Base-by-base conservation (phyloP, 2,888 invertebrate genomes). In the Tineola bisselliella region DNA sequence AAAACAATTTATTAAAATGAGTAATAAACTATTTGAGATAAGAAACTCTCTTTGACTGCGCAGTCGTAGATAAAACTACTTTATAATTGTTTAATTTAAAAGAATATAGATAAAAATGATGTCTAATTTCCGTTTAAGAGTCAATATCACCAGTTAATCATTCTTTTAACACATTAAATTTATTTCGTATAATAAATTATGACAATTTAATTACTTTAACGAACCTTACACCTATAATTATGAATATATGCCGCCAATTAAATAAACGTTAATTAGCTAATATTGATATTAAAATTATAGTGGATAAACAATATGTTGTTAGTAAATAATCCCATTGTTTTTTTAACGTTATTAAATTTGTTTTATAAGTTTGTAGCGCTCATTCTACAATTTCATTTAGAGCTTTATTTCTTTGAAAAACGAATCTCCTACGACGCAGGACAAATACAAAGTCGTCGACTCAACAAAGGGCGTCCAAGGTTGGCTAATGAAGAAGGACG, bases 401-500 rank as follows among this genome's bases (percentile, higher is more conserved):
- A 6, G 15, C 19, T 19, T 52, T 4, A 5, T 18, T 8, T 15
- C 13, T 52, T 19, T 56, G 25, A 56, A 56, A 56, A 15, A n/a
- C 19, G 19, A 48, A 48, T 5, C 48, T 38, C 38, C 38, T 38
- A 38, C 38, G 15, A 5, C 66, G 65, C 66, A 58, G 65, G 65
- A 74, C 69, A 72, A 76, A 75, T 71, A 76, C 79, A 81, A 79
- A 82, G 77, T 83, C 65, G 79, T 81, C 77, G 68, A 68, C 63
- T 68, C 69, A 75, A 79, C 77, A 80, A 79, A 79, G 73, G 74
- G 73, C 76, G 75, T 71, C 76, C 72, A 70, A 73, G 74, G 38
- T 66, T 65, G 61, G 68, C 73, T 82, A 84, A 84, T 80, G 78
- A 84, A 81, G 83, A 84, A 78, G 72, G 84, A 82, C 80, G 80